Conservation (phyloP, 2,113 vertebrate genomes). For the Myanophis thanlyinensis region DNA sequence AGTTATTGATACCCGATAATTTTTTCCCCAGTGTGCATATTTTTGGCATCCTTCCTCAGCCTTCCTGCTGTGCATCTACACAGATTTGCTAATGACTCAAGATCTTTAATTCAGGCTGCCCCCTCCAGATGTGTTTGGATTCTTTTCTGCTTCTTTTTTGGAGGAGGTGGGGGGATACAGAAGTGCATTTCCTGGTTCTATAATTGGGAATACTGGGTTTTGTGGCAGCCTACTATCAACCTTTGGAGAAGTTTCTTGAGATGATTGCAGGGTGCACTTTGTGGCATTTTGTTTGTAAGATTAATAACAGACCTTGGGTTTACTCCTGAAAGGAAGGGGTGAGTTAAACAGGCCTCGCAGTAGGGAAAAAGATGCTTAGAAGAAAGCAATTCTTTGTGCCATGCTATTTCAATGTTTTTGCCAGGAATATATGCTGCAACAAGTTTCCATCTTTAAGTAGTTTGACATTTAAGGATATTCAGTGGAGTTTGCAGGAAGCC, state of each 20-base stretch:
- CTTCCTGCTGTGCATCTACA: constrained; percentile 18
- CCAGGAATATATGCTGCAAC: constrained; percentile 15
- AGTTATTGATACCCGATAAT: not conserved
- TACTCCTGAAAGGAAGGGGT: not conserved
- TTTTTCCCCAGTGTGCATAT: not conserved
- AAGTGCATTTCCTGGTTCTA: not conserved
- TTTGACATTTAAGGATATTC: not conserved
- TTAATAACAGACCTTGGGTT: not conserved
- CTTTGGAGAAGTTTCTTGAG: not conserved
- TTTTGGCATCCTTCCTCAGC: not conserved
- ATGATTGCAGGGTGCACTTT: constrained; percentile 12
- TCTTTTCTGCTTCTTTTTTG: not conserved
- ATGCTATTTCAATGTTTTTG: constrained; percentile 30
- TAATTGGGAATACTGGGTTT: constrained; percentile 18
- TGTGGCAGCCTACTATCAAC: constrained; percentile 8
- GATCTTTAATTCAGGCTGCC: constrained; percentile 10
- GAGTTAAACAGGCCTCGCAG: not conserved
- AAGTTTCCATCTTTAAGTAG: not conserved
- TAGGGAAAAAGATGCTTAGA: not conserved
- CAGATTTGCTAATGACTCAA: not conserved
- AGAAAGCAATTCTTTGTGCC: constrained; percentile 21
- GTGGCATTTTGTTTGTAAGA: not conserved
- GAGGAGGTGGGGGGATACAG: fast-evolving
- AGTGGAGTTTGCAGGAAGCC: not conserved
- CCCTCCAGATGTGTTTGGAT: not conserved